Conservation (phyloP, 2,888 invertebrate genomes). For the Monochamus alternatus region DNA sequence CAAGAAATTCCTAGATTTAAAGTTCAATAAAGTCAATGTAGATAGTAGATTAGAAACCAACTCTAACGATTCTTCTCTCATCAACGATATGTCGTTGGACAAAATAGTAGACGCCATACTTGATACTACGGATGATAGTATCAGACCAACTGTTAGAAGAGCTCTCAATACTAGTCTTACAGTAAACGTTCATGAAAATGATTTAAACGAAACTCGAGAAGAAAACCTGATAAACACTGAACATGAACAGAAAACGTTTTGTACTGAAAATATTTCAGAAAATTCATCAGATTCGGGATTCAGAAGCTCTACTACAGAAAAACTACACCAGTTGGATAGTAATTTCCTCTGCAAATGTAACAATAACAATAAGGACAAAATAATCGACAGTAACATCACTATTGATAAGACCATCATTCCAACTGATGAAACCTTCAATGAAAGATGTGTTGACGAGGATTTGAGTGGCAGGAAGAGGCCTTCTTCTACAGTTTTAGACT, state of each 20-base stretch:
- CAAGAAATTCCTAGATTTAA: slow-evolving; percentile 74
- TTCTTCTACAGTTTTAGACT: slow-evolving; percentile 44
- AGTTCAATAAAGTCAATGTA: slow-evolving; percentile 73
- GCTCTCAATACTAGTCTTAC: slow-evolving; percentile 54
- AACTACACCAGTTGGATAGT: slow-evolving; percentile 62
- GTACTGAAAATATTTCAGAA: slow-evolving; percentile 51
- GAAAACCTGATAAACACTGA: slow-evolving; percentile 62
- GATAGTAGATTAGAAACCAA: slow-evolving; percentile 64
- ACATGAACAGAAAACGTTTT: slow-evolving; percentile 53
- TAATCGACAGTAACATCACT: slow-evolving; percentile 30
- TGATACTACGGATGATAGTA: slow-evolving; percentile 74
- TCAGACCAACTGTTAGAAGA: slow-evolving; percentile 60
- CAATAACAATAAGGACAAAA: slow-evolving; percentile 52
- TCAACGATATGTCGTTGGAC: slow-evolving; percentile 75
- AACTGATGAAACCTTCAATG: slow-evolving; percentile 67
- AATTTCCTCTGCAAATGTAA: slow-evolving; percentile 66
- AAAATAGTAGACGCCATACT: slow-evolving; percentile 78
- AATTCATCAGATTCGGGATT: slow-evolving; percentile 68
- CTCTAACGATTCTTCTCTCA: slow-evolving; percentile 71
- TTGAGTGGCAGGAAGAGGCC: slow-evolving; percentile 55
- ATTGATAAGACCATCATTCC: slow-evolving; percentile 67
- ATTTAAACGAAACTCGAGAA: slow-evolving; percentile 63
- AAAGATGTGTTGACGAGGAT: slow-evolving; percentile 65
- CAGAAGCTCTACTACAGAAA: slow-evolving; percentile 63
- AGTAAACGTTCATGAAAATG: slow-evolving; percentile 58